Evolutionary conservation across 2,113 vertebrate species (phyloP), one percentile per base, ranked within the genome.

Genomic region (Scomber colias): DNA sequence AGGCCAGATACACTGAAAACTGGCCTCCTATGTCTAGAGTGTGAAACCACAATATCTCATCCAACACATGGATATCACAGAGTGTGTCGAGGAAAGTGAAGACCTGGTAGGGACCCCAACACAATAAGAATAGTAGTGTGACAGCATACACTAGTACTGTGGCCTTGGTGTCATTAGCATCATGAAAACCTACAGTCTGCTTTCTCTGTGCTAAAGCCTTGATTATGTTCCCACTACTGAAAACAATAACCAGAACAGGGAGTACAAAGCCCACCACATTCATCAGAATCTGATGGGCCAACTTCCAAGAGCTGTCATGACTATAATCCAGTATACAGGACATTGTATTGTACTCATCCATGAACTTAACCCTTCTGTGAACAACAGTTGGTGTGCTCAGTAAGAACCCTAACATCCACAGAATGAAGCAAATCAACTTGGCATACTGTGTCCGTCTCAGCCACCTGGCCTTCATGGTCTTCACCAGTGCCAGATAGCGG

Each of bases 61-160:
- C 49, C 57, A 95, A 19, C 1, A 94, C 16, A 0, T 3, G 0
- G 0, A 95, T 0, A 14, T 94, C 88, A 17, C 86, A 93, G 15
- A 95, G 91, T 2, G 54, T 70, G 46, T 94, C 96, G 0, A 99
- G 85, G 67, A 98, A 81, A 0, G 96, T 96, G 78, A 92, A 94
- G 49, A 97, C 12, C 72, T 99, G 97, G 80, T 97, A 97, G 0
- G 97, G 98, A 55, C 96, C 92, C 98, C 97, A 98, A 79, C 96
- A 97, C 24, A 96, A 0, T 0, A 98, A 9, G 15, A 98, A 99
- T 0, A 97, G 80, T 19, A 97, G 67, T 2, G 96, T 96, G 44
- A 99, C 96, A 0, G 93, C 81, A 50, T 95, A 95, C 40, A 99
- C 86, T 63, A 99, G 86, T 6, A 81, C 1, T 0, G 95, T 95